Base-by-base conservation (phyloP, 2,113 vertebrate genomes). In the Bostrychus sinensis region DNA sequence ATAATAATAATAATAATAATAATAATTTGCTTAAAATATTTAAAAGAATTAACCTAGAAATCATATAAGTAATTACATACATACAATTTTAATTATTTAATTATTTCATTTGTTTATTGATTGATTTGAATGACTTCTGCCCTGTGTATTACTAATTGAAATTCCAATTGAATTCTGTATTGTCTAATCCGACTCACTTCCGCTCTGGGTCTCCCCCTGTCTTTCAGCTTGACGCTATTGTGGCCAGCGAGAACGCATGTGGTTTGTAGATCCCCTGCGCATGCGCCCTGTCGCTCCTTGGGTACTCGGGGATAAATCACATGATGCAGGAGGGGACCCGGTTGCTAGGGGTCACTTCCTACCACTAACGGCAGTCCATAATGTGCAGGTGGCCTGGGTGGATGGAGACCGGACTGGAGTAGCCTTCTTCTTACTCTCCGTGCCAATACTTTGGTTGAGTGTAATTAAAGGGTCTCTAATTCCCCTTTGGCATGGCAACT, bases 201-300 rank as follows among this genome's bases (percentile, higher is more conserved):
- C 77, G 72, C 14, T 59, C 7, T 1, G 11, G 0, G 5, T 25
- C 13, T n/a, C 2, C 0, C 2, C 38, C 14, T 50, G 12, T 59
- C 4, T 3, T 2, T 1, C 0, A 0, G 0, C 0, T 81, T 75
- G 62, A 85, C 26, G 4, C 23, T 65, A 20, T 37, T 71, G 36
- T 68, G 56, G 79, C 55, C 28, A 55, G 25, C 22, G 45, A 48
- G 11, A 64, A 83, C 75, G 80, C 89, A 77, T 91, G 91, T 89
- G 84, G 82, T 70, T 25, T 36, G 20, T 22, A 59, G 59, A 37
- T 25, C 13, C 4, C 1, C 0, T 1, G 78, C 91, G 91, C 91
- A 84, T 90, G 90, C 88, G 88, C 80, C 38, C 1, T n/a, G 19
- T 57, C 26, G 32, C 62, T 56, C 19, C 50, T 25, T 25, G 1